phyloP scores from a whole-genome alignment of 2,113 vertebrate genomes.

The Mirza zaza region DNA sequence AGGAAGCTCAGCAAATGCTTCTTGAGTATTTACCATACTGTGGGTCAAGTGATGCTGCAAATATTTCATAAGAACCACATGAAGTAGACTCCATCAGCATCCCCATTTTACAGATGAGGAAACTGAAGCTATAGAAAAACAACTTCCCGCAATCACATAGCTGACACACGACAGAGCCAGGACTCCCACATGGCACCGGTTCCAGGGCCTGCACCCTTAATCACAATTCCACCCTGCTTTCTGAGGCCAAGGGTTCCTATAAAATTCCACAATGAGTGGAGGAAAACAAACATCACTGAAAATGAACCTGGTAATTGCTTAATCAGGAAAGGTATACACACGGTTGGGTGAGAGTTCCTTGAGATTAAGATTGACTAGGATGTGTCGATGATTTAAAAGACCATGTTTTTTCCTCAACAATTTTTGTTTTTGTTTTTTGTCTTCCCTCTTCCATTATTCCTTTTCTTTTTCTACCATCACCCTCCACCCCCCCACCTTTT shows the following conservation, averaged over 20 bases:
- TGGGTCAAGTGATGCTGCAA: not conserved
- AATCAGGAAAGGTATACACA: not conserved
- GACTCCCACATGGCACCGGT: accelerated
- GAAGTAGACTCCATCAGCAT: not conserved
- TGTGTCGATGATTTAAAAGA: not conserved
- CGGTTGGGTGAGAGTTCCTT: not conserved
- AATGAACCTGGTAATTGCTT: not conserved
- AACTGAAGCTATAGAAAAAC: not conserved
- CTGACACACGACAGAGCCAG: not conserved
- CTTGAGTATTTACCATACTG: not conserved
- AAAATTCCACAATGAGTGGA: not conserved
- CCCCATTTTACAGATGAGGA: not conserved
- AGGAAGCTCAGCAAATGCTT: not conserved
- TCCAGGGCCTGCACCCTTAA: not conserved
- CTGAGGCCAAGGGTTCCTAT: not conserved
- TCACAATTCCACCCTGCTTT: accelerated
- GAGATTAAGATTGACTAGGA: not conserved
- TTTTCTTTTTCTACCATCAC: not conserved
- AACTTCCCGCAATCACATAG: not conserved
- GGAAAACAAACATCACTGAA: not conserved
- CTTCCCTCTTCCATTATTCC: not conserved
- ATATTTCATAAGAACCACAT: not conserved
- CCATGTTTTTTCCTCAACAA: not conserved
- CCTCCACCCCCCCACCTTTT: not conserved
- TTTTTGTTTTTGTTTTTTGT: not conserved